Base-by-base conservation (phyloP, 1,140 invertebrate genomes). In the Homarus americanus region DNA sequence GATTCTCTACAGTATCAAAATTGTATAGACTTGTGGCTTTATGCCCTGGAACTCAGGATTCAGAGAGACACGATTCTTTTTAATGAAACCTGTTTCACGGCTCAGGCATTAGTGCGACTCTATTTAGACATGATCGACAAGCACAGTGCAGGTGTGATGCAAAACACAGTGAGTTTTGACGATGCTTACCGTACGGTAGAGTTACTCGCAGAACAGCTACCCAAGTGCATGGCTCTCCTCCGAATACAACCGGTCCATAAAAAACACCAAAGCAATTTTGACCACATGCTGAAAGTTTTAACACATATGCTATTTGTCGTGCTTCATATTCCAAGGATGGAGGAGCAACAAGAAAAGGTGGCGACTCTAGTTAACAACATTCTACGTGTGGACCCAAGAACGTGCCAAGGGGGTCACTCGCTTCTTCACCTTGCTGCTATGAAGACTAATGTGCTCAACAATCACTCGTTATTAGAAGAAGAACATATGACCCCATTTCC, bases 1-100 rank as follows among this genome's bases (percentile, higher is more conserved):
- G 97, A 98, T 94, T 96, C 97, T 32, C 94, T 97, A 89, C 96
- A 97, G 91, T 97, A 97, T 94, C 97, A 98, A 93, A 95, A 96
- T 82, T 98, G 97, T 94, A 97, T 98, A 88, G 96, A 97, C 94
- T 94, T 98, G 28, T 98, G 97, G 97, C 95, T 95, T 88, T 96
- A 97, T 94, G 96, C 97, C 41, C 94, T 98, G 28, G 96, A 97
- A 94, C 96, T 97, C 82, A 95, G 97, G 92, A 96, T 98, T 9
- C 95, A 96, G 93, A 97, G 96, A 94, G 97, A 97, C 95, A 96
- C 96, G 32, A 95, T 96, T 92, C 94, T 96, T 73, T 96, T 95
- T 93, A 95, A 94, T 92, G 97, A 98, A 94, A 97, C 97, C 24
- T 97, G 97, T 93, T 97, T 97, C 93, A 97, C 97, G 83, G 96